Base-by-base conservation (phyloP, 2,113 vertebrate species). In the Lipotes vexillifer region DNA sequence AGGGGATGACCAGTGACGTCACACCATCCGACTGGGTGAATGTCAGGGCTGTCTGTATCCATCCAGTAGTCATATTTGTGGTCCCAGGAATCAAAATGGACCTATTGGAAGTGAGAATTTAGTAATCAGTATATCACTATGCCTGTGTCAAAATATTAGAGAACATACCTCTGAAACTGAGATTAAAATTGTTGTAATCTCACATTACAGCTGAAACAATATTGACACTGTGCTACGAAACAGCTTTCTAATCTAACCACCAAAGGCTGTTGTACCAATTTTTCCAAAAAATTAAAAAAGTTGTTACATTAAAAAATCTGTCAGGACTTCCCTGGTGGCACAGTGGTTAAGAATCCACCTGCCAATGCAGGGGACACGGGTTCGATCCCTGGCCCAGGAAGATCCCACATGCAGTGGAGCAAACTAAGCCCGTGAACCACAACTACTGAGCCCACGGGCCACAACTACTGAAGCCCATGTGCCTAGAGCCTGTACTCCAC, bases 41-140 rank as follows among this genome's bases (percentile, higher is more conserved):
- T 94, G 38, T 98, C 98, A 23, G 98, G 97, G 41, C 97, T 98
- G 80, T 98, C 98, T 10, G 96, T 77, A 23, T 98, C 68, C 11
- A 93, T 36, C 98, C 96, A 97, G 21, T 97, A 98, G 92, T 98
- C 94, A 17, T 96, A 97, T 80, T 98, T 98, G 23, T 98, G 97
- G 25, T 97, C 97, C 97, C 97, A 98, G 71, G 97, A 98, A 97
- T 98, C 98, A 94, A 98, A 98, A 41, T 97, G 96, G 65, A 97
- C 57, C 96, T 97, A 88, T 89, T 65, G 31, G 88, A 81, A 25
- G 87, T 75, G 46, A 91, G 31, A 44, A 57, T 38, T 90, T 78
- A 33, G 25, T 33, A 23, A 92, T 72, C 69, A 49, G 3, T 12
- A 63, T 38, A 66, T 61, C 15, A 93, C 36, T 59, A 55, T 29